Evolutionary conservation across 2,797 vertebrate species (phyloP), one percentile per base, ranked within the genome.

Genomic region (Enteromius paludinosus): DNA sequence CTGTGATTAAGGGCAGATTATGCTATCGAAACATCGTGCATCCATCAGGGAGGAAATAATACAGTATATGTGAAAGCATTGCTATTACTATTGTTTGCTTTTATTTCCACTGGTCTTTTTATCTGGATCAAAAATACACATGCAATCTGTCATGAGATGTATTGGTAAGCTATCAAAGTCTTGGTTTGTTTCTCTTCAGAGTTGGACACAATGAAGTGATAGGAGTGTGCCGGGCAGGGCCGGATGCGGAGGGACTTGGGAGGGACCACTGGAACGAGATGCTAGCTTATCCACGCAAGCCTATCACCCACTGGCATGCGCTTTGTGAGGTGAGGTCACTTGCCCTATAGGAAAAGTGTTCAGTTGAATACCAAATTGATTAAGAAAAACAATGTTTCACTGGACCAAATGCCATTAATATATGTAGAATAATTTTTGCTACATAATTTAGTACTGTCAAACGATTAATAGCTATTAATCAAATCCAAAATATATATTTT

Each of bases 161-260:
- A 8, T 49, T 71, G 18, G 10, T 4, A 71, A 28, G 25, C 10
- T 52, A 6, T 9, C 5, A 23, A n/a, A 20, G 18, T 78, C 7
- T 54, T 12, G 17, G 33, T 45, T 7, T 28, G 4, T 76, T 59
- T 76, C 0, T 33, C 25, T 61, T 41, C 90, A 99, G 98, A 87
- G 98, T 99, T 28, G 97, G 98, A 86, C 98, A 98, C 95, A 99
- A 99, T 83, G 98, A 99, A 89, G 97, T 99, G 90, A 99, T 99
- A 14, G 98, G 98, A 0, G 95, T 99, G 0, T 99, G 97, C 78
- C 94, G 91, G 82, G 93, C 96, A 0, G 98, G 98, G 81, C 96
- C 97, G 18, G 97, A 99, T 0, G 97, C 97, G 0, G 95, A 98
- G 86, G 98, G 97, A 25, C 96, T 99, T 38, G 98, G 98, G 85